Base-by-base conservation (phyloP, 2,113 vertebrate genomes). In the Nibea coibor region DNA sequence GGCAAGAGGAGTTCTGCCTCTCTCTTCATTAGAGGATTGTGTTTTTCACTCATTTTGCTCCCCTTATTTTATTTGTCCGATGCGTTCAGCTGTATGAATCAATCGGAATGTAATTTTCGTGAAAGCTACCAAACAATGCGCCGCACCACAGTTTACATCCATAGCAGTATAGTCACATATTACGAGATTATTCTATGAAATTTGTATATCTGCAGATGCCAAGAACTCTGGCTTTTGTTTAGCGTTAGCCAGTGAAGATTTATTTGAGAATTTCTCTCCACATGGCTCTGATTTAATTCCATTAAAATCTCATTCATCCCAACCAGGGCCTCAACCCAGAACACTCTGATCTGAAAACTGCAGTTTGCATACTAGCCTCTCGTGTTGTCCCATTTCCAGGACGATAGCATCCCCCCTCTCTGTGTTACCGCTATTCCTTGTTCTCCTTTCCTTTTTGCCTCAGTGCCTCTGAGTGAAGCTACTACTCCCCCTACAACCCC, bases 401-500 rank as follows among this genome's bases (percentile, higher is more conserved):
- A 66, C 71, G 50, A 56, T 79, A 54, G 73, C 79, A 39, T 54
- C 54, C 71, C 10, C 54, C 47, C 22, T 2, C 24, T 71, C 77
- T 75, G 57, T 76, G 59, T 81, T 83, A 84, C 84, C 78, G 59
- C 78, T 85, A 72, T 45, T 74, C 77, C 89, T 88, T 85, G 83
- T 89, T 85, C 79, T 89, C 87, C 71, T 85, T 70, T 78, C 65
- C 70, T 61, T 83, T 39, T 39, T 89, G 85, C 77, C 31, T 76
- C 65, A 6, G 19, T 75, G 76, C 65, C 48, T 71, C 75, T 72
- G 65, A 6, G 28, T 68, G 43, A 86, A 78, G 62, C 74, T 51
- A 56, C 67, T 56, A 43, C 72, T 58, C 51, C 78, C 84, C 65
- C 50, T 22, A 4, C 47, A 26, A 26, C 24, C 28, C 66, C 50